Evolutionary conservation across 2,113 vertebrate species (phyloP), one percentile per base, ranked within the genome.

Genomic region (Crypturellus undulatus): DNA sequence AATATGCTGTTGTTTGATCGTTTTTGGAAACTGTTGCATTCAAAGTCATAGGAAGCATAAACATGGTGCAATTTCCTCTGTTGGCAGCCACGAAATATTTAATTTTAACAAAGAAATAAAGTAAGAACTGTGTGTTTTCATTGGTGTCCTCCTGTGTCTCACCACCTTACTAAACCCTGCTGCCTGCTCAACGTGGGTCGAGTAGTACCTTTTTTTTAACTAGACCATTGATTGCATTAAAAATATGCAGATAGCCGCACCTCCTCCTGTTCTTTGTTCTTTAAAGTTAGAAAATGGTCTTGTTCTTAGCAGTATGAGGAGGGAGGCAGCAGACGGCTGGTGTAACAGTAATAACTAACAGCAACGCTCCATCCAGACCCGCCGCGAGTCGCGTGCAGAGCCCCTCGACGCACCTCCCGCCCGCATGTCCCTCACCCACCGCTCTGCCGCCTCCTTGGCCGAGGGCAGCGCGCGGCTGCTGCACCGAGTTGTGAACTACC

Each of bases 21-120:
- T 47, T 30, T 91, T 86, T 71, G 77, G 84, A 70, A 89, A 82
- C 81, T 34, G 52, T 65, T 84, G 70, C 80, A 8, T 88, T 93
- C 28, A 12, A 34, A 90, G 24, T 81, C 70, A 59, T 78, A 84
- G 76, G 84, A 93, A 78, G 40, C 51, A 54, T 1, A 79, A 92
- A 89, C 67, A 69, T 2, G 78, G 78, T 59, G 85, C 88, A 56
- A 78, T 79, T 82, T 38, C 64, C 89, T 96, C 72, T 92, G 84
- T 87, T 40, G 90, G 84, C 92, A 89, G 94, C 85, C 79, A 94
- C 63, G 3, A 89, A 94, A 64, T 95, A 95, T 34, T 97, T 94
- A 86, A 93, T 96, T 96, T 95, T 92, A 93, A 90, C 92, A 51
- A 79, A 76, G 79, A 94, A 96, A 83, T 96, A 94, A 96, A 97